Base-by-base conservation (phyloP, 2,113 vertebrate genomes). In the Engraulis encrasicolus region DNA sequence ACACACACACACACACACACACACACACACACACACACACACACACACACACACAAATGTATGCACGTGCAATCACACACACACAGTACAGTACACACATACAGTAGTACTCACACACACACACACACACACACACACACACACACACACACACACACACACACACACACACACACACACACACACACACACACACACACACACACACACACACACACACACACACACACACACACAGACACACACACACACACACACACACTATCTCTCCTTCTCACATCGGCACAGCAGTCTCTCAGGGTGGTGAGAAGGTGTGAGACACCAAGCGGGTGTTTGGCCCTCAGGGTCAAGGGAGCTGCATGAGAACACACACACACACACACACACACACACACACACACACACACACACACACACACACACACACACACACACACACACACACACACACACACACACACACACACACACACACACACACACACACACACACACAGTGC, bases 331-430 rank as follows among this genome's bases (percentile, higher is more conserved):
- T n/a, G 27, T 11, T 48, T 50, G 45, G 31, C 50, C 89, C 89
- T 91, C 88, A 90, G 58, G 58, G 58, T 66, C 58, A 66, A 12
- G 9, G 58, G 58, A 23, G 23, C 58, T 66, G 58, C n/a, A 6
- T 31, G 11, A 66, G 58, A 66, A 31, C 4, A 3, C 40, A 45
- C 3, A 19, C 3, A 45, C 40, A 45, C 40, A 45, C 40, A 45
- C 40, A 45, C 40, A 45, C 9, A 5, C 9, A 45, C 40, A 45
- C 40, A 45, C 40, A 45, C 40, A 45, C 40, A 45, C 40, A 45
- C 40, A 9, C 40, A 45, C 40, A 45, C 40, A 45, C 40, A 45
- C 40, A 45, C 40, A 45, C 40, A 45, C 40, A 45, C 40, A 23
- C 20, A 7, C 19, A 6, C 54, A 58, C 5, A 19, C 54, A 58